Conservation (phyloP, 2,888 invertebrate species). For the Temnothorax ravouxi region DNA sequence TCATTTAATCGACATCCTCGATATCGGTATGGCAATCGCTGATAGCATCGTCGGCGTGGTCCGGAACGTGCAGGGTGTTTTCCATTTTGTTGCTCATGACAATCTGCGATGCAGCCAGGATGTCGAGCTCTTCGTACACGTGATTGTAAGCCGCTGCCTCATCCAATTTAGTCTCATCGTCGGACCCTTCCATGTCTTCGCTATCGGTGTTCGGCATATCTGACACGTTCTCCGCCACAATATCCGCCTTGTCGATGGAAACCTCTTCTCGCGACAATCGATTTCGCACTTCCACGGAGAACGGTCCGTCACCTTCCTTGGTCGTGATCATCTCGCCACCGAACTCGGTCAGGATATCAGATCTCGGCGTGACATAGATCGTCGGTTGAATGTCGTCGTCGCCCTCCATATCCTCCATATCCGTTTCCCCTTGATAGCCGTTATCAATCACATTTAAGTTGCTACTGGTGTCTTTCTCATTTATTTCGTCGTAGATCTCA, state of each 20-base stretch:
- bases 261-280: conserved; percentile 77
- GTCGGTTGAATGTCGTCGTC: conserved; percentile 79
- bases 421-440: conserved; percentile 81
- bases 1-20: conserved; percentile 82
- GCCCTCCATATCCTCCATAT: conserved; percentile 82
- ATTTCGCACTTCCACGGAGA: conserved; percentile 83
- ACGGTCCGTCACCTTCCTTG: conserved; percentile 85
- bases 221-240: conserved; percentile 38
- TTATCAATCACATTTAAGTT: conserved; percentile 72
- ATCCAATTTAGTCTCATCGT: conserved; percentile 81
- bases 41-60: conserved; percentile 75
- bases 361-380: conserved; percentile 77
- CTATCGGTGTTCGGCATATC: conserved; percentile 82
- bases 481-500: conserved; percentile 83
- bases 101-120: conserved; percentile 80
- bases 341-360: conserved; percentile 81
- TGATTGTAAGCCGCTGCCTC: conserved; percentile 77
- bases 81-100: conserved; percentile 82
- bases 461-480: conserved; percentile 20
- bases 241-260: not conserved
- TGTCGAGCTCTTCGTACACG: conserved; percentile 77
- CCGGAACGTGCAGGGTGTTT: conserved; percentile 76
- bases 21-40: conserved; percentile 83
- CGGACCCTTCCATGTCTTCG: conserved; percentile 84
- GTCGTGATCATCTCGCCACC: conserved; percentile 83